Evolutionary conservation across 2,797 vertebrate species (phyloP), one percentile per base, ranked within the genome.

Genomic region (Rachycentron canadum): DNA sequence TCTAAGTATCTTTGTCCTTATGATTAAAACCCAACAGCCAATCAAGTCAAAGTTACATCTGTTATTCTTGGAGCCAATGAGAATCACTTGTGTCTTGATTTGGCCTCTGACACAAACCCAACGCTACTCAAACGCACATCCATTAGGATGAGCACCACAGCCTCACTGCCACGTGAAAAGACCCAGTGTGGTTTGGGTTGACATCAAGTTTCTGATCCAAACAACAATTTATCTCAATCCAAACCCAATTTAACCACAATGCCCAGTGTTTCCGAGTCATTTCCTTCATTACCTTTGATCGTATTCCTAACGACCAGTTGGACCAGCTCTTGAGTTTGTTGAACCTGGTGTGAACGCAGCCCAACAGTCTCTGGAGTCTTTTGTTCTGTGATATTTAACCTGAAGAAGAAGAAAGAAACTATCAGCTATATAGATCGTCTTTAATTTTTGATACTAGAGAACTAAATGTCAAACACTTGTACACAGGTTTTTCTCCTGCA

Each of bases 361-460:
- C 73, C 30, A 14, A 60, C 41, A 32, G 30, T 56, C 64, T 68
- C 38, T 5, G 13, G 53, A 61, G 3, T 60, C 30, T 38, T 21
- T 9, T 17, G 41, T 75, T 62, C 7, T 83, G 25, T 58, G 73
- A 13, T 69, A 66, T 82, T 73, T 73, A 89, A 84, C 43, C 25
- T 34, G 57, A 76, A 80, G 56, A 60, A 49, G 68, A 56, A n/a
- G 55, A 67, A 72, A 57, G 62, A 82, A 82, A 57, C n/a, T 65
- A 73, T 70, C 32, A 62, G 43, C 59, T 81, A 28, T 75, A 81
- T 55, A 86, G 53, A 73, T 36, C 36, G 68, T 82, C 76, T 67
- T 83, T 82, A 71, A 74, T 81, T 89, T 87, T 88, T 89, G 64
- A 81, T 88, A 89, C 77, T 66, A 77, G 70, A 90, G 76, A 70